Base-by-base conservation (phyloP, 2,797 vertebrate species). In the Passerculus sandwichensis region DNA sequence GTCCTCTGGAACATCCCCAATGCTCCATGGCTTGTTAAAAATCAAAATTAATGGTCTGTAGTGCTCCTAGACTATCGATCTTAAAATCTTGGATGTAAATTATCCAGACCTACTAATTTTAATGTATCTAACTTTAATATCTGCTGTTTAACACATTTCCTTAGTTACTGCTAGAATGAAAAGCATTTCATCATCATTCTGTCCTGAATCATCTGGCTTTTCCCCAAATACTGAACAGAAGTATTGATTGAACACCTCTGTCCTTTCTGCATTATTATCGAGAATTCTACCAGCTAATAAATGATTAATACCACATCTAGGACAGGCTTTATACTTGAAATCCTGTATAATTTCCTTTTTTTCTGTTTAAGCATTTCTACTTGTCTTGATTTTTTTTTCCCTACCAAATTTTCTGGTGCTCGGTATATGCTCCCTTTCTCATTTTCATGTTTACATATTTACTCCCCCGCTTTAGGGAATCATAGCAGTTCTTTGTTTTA, bases 1-100 rank as follows among this genome's bases (percentile, higher is more conserved):
- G 91, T 85, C 85, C 88, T 90, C 64, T 94, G 91, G 91, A 97
- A 94, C 89, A 90, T 89, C 88, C 94, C 85, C 89, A 94, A 5
- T 74, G 67, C 74, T 96, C 88, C 67, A 36, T 48, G 71, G 50
- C 94, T 95, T 95, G 96, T 95, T 96, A 96, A 96, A 97, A 96
- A 96, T 94, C 93, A 96, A 88, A 96, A 96, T 96, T 96, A 95
- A 97, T 95, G 85, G 93, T 93, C 89, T 94, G 77, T 79, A 76
- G 66, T 67, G 60, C 77, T 94, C 89, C 83, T 94, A 79, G 85
- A 73, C 61, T 84, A 96, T 94, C 4, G 85, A 95, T 96, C 96
- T 94, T 81, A 86, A 94, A 95, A 96, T 94, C 95, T 93, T 77
- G 67, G 80, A 94, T 95, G 93, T 92, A 97, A 93, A 95, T 91